phyloP scores from a whole-genome alignment of 2,888 invertebrate species.

The Campoplex capitator region DNA sequence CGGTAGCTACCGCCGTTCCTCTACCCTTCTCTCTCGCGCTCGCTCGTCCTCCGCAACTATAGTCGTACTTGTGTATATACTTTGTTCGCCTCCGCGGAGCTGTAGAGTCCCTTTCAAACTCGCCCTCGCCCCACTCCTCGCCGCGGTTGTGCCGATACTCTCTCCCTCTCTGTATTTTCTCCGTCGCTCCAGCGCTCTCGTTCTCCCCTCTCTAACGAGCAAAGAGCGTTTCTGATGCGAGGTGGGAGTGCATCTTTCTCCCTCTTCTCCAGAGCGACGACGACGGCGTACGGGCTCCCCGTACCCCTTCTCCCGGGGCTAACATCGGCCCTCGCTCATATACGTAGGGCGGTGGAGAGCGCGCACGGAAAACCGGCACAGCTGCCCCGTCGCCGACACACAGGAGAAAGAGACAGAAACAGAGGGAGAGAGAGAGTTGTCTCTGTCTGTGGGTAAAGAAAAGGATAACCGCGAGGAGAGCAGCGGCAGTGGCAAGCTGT shows the following conservation, averaged over 20 bases:
- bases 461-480: slow-evolving; percentile 25
- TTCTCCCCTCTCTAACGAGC: slow-evolving; percentile 59
- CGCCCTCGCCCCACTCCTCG: slow-evolving; percentile 41
- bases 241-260: slow-evolving; percentile 50
- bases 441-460: slow-evolving; percentile 8
- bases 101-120: slow-evolving; percentile 37
- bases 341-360: slow-evolving; percentile 39
- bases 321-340: slow-evolving; percentile 42
- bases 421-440: slow-evolving; percentile 14
- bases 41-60: slow-evolving; percentile 5
- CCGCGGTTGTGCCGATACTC: slow-evolving; percentile 18
- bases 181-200: slow-evolving; percentile 56
- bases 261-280: slow-evolving; percentile 1
- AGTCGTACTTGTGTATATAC: neutral
- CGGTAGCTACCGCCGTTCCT: slow-evolving; percentile 64
- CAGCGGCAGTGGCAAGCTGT: slow-evolving; percentile 53
- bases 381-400: slow-evolving; percentile 56
- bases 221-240: neutral
- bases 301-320: slow-evolving; percentile 9
- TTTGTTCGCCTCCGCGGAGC: slow-evolving; percentile 68
- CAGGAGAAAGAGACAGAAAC: slow-evolving; percentile 2
- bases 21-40: slow-evolving; percentile 27
- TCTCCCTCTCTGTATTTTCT: slow-evolving; percentile 12
- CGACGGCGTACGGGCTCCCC: slow-evolving; percentile 12
- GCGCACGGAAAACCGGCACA: slow-evolving; percentile 59